A percentile compares a stretch with the other conserved stretches of the same genome.
These are phyloP conservation scores for Colistium nudipinnis DNA, from an alignment of 2,113 vertebrate species.

Conservation along the genomic window DNA sequence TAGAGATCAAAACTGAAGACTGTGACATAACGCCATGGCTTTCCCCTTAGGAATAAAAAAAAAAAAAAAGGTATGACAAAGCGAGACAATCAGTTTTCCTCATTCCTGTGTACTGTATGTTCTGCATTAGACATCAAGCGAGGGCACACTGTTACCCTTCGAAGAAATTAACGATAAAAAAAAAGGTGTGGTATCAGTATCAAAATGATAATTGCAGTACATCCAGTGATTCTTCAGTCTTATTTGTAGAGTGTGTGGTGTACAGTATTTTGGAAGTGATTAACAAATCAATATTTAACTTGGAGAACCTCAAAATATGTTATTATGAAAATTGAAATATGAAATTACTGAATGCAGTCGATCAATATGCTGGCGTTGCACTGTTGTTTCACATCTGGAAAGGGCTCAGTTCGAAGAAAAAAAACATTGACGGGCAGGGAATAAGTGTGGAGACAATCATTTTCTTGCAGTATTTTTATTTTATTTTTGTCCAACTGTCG, in stretches of 20 bases:
- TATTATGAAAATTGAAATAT: constrained; percentile 11
- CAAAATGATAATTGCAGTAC: constrained; percentile 7
- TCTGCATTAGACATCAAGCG: constrained; percentile 11
- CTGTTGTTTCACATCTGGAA: constrained; percentile 20
- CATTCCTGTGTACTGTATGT: constrained; percentile 30
- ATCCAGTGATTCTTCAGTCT: not conserved
- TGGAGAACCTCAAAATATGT: constrained; percentile 20
- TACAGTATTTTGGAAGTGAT: constrained; percentile 29
- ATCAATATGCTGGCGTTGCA: constrained; percentile 9
- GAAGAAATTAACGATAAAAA: not conserved
- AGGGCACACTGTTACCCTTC: not conserved
- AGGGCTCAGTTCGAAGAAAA: constrained; percentile 9
- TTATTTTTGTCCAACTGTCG: too few relatives aligned
- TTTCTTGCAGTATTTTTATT: constrained; percentile 1
- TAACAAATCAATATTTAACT: constrained; percentile 28
- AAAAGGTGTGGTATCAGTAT: not conserved
- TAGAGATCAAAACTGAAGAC: constrained; percentile 11
- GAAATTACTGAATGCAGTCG: constrained; percentile 19
- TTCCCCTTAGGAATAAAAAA: too few relatives aligned
- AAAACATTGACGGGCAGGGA: constrained; percentile 16
- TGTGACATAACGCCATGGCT: not conserved
- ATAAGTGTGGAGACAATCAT: not conserved
- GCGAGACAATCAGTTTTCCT: constrained; percentile 1
- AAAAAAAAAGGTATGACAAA: not conserved
- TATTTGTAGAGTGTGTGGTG: constrained; percentile 24